Percentiles rank a stretch among this genome's conserved stretches.
These are phyloP conservation scores for Silurus aristotelis DNA, from an alignment of 2,797 vertebrate genomes.

Conservation along the genomic window DNA sequence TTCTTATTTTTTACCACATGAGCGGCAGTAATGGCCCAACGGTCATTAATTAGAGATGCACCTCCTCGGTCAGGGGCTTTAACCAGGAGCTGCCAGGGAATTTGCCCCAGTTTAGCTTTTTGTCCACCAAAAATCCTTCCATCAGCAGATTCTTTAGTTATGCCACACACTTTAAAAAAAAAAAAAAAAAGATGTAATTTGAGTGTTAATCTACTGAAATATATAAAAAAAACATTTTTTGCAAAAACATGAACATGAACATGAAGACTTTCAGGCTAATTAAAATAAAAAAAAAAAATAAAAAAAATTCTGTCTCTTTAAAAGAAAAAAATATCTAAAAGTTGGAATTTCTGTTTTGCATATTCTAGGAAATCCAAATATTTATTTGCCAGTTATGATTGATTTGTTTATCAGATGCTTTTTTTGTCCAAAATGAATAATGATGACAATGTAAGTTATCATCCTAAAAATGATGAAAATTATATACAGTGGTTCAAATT, in stretches of 20 bases:
- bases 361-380: neutral
- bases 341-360: neutral
- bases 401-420: neutral
- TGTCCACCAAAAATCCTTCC: conserved; percentile 81
- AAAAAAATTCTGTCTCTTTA: neutral
- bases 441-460: neutral
- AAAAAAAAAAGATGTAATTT: neutral
- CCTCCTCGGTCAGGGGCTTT: conserved; percentile 57
- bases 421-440: neutral
- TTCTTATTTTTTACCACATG: conserved; percentile 72
- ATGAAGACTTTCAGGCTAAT: neutral
- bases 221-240: no score
- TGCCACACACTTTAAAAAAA: conserved; percentile 81
- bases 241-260: neutral
- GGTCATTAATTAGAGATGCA: conserved; percentile 84
- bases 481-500: neutral
- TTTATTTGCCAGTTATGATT: neutral
- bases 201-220: neutral
- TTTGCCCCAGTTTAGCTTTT: conserved; percentile 62
- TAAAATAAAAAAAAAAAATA: no score
- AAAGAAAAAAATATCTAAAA: neutral
- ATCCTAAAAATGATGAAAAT: no score
- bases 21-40: conserved; percentile 91
- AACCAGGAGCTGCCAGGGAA: conserved; percentile 87
- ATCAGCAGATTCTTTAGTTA: conserved; percentile 32